A percentile compares a stretch with the other conserved stretches of the same genome.
Conservation (phyloP, 2,797 vertebrate species). For the Monodelphis domestica region DNA sequence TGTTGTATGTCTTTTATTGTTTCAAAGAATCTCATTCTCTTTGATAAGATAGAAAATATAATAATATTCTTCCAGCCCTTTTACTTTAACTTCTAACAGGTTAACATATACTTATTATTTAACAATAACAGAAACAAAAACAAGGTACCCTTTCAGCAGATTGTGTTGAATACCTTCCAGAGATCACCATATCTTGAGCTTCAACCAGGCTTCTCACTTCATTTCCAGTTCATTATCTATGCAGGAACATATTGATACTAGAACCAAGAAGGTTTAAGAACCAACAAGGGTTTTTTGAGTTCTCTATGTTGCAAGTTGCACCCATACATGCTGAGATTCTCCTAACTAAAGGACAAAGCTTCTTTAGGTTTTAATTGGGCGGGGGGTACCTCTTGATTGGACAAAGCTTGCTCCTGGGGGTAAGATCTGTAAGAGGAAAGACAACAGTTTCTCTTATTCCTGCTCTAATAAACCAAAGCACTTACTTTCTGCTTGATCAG, state of each 20-base stretch:
- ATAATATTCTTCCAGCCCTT: neutral
- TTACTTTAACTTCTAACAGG: neutral
- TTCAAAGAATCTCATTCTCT: neutral
- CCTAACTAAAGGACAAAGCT: neutral
- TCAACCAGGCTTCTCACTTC: neutral
- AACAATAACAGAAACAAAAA: neutral
- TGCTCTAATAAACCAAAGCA: neutral
- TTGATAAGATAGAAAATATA: neutral
- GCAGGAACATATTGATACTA: neutral
- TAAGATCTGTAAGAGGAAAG: neutral
- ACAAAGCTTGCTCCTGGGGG: neutral
- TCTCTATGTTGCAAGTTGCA: neutral
- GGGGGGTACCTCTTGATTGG: neutral
- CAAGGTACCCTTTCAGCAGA: neutral
- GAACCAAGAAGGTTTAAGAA: neutral
- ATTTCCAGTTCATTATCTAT: too few relatives aligned
- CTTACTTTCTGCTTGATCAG: neutral
- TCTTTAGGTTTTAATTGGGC: neutral
- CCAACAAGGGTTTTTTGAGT: neutral
- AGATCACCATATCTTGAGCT: neutral
- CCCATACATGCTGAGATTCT: neutral
- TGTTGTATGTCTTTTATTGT: neutral
- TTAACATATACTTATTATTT: neutral
- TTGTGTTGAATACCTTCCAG: neutral
- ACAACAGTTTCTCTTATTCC: neutral